These are phyloP conservation scores for Linurgus olivaceus DNA, from an alignment of 2,797 vertebrate genomes.

Conservation along the genomic window DNA sequence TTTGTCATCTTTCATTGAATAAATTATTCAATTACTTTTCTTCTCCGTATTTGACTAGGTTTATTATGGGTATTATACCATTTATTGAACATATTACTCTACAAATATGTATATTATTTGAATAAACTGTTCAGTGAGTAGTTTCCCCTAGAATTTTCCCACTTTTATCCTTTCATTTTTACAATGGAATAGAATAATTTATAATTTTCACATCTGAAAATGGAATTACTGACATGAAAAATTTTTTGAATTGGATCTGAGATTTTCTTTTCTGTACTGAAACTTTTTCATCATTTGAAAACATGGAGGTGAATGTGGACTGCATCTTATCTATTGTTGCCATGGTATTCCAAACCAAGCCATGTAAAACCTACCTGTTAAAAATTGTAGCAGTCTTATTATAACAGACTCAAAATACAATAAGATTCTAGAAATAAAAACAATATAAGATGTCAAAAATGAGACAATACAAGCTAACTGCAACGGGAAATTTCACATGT, in stretches of 20 bases:
- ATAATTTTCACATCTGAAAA: background rate
- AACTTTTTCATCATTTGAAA: background rate
- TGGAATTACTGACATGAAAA: background rate
- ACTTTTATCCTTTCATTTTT: background rate
- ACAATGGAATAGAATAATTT: background rate
- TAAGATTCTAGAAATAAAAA: background rate
- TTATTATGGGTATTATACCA: background rate
- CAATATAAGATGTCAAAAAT: background rate
- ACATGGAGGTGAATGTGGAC: background rate
- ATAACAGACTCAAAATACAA: background rate
- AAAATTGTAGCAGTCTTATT: background rate
- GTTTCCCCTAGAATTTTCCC: background rate
- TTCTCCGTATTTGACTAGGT: background rate
- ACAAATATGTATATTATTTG: background rate
- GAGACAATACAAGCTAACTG: background rate
- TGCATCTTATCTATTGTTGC: background rate
- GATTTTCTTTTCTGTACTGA: background rate
- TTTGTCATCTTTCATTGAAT: constrained; percentile 27
- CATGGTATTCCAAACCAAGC: background rate
- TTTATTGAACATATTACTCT: background rate
- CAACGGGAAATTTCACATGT: background rate
- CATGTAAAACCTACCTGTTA: background rate
- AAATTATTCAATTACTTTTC: constrained; percentile 20
- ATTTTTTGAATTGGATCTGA: background rate
- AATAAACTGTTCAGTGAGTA: background rate